Base-by-base conservation (phyloP, 2,888 invertebrate species). In the Myopa testacea region DNA sequence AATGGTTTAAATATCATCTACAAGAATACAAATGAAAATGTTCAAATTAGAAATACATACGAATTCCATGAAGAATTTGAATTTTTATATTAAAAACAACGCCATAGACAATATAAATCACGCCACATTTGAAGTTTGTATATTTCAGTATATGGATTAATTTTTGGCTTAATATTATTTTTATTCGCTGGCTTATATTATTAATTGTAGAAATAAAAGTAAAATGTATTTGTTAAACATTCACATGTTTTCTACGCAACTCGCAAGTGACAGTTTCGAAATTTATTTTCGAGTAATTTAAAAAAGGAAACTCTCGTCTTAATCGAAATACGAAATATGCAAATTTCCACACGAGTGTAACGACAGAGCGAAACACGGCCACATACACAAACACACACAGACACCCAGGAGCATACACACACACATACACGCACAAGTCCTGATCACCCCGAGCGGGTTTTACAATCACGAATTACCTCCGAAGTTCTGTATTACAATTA, bases 401-500 rank as follows among this genome's bases (percentile, higher is more conserved):
- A 60, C 26, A 19, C 4, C 19, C 38, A 34, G 38, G 10, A 10
- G 58, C 50, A n/a, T n/a, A 69, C 60, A 10, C 52, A 63, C 50
- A 63, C 55, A 83, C 82, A 81, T 82, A 82, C 83, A 78, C 82
- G 80, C 81, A 82, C 81, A 84, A 84, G 81, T 85, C 85, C 85
- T 85, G 85, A 85, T 85, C 82, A 82, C 85, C 84, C 74, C 81
- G 81, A 84, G 85, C 83, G 78, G 79, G 82, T 81, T 83, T 83
- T 82, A 82, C 84, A 84, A 85, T 85, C 85, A 85, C 85, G 85
- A 85, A 84, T 82, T 81, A 83, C 82, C 84, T 79, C 81, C 78
- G 81, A 79, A 80, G 78, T 81, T 79, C 80, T 72, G 52, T 76
- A 72, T 67, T 78, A 52, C 75, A 78, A 78, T 75, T 75, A 71